phyloP scores from a whole-genome alignment of 2,797 vertebrate genomes.

The Aphelocoma californica region DNA sequence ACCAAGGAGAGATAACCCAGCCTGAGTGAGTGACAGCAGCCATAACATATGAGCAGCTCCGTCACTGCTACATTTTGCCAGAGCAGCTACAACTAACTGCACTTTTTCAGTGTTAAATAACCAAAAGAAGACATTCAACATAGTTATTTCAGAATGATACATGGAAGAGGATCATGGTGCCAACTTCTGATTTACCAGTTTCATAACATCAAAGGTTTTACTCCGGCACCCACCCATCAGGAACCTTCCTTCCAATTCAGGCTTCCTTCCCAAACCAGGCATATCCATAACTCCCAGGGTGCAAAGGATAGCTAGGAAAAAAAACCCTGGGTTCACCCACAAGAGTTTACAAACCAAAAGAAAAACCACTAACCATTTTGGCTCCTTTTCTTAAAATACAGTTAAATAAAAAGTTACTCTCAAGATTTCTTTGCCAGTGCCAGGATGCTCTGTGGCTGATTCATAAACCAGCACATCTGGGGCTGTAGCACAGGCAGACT shows the following conservation, averaged over 20 bases:
- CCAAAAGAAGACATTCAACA: neutral
- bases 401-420: neutral
- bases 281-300: neutral
- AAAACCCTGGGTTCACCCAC: neutral
- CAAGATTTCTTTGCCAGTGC: neutral
- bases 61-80: neutral
- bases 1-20: neutral
- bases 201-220: neutral
- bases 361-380: neutral
- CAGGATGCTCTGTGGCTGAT: neutral
- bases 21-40: fast-evolving
- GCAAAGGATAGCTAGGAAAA: neutral
- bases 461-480: neutral
- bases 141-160: neutral
- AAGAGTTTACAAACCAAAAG: neutral
- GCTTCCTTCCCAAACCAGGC: neutral
- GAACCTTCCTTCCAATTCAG: neutral
- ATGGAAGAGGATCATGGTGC: neutral
- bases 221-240: neutral
- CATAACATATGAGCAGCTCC: neutral
- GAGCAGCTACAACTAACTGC: neutral
- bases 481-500: neutral
- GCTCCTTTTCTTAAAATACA: neutral
- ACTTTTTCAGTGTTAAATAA: neutral
- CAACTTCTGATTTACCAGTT: neutral